phyloP scores from a whole-genome alignment of 2,888 invertebrate species.

The Cataglyphis livida region DNA sequence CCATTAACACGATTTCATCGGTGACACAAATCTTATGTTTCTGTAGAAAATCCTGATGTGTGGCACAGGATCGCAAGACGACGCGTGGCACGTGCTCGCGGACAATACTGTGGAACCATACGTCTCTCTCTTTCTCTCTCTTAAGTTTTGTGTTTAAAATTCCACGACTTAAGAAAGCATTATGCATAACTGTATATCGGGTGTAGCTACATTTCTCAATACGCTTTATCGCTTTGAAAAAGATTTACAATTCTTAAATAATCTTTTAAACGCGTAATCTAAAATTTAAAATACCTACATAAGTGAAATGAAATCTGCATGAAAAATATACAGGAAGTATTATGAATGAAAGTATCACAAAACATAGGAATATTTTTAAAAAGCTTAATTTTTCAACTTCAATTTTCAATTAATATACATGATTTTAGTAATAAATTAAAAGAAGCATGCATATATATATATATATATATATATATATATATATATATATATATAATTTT shows the following conservation, averaged over 20 bases:
- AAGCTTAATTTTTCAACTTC: neutral
- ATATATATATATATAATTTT: neutral
- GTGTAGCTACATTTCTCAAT: neutral
- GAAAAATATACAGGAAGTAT: neutral
- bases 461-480: neutral
- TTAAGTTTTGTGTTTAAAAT: constrained; percentile 9
- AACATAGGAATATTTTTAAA: neutral
- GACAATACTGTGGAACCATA: constrained; percentile 21
- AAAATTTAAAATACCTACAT: neutral
- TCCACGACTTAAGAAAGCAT: constrained; percentile 6
- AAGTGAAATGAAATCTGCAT: neutral
- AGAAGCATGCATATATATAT: too few relatives aligned
- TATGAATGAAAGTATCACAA: neutral
- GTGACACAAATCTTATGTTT: constrained; percentile 68
- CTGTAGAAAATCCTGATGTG: constrained; percentile 49
- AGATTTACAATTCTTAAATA: neutral
- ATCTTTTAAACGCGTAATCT: neutral
- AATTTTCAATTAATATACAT: neutral
- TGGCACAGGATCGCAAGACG: constrained; percentile 11
- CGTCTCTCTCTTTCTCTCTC: neutral
- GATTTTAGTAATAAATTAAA: neutral
- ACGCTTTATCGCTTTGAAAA: neutral
- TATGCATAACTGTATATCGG: neutral
- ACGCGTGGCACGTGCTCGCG: constrained; percentile 56
- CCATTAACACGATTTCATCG: constrained; percentile 70